These are phyloP conservation scores for Cyanoderma ruficeps DNA, from an alignment of 2,113 vertebrate genomes.

Conservation along the genomic window DNA sequence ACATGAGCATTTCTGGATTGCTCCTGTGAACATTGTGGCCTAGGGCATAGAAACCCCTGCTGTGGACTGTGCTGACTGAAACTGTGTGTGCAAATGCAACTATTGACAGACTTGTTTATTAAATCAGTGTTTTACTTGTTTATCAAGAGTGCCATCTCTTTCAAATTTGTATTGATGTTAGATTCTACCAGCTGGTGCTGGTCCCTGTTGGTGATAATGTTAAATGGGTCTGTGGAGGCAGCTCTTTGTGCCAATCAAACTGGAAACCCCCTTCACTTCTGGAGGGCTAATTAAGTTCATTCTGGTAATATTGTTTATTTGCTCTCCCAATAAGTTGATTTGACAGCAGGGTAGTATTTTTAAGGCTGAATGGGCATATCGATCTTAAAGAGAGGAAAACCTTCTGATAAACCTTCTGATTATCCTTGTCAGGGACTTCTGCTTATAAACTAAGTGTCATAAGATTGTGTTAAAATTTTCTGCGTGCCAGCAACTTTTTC, in stretches of 20 bases:
- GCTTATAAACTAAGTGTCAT: neutral
- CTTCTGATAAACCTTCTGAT: neutral
- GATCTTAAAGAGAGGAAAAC: neutral
- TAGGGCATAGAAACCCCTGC: neutral
- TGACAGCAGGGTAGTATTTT: neutral
- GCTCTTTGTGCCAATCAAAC: neutral
- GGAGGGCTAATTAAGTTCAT: neutral
- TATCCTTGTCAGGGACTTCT: neutral
- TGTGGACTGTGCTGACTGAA: neutral
- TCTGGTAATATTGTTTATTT: neutral
- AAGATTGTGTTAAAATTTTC: neutral
- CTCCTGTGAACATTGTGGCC: neutral
- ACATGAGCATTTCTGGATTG: neutral
- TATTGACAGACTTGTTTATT: fast-evolving
- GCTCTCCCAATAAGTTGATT: neutral
- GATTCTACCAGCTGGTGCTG: neutral
- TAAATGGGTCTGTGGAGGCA: neutral
- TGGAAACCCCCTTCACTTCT: neutral
- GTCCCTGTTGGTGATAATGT: neutral
- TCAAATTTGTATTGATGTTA: neutral
- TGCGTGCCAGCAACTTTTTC: neutral
- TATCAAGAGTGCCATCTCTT: neutral
- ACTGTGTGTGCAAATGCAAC: neutral
- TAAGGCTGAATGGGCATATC: neutral
- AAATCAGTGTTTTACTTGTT: neutral